A percentile compares a stretch with the other conserved stretches of the same genome.
Conservation (phyloP, 1,140 invertebrate genomes). For the Pseudomyrmex concolor region DNA sequence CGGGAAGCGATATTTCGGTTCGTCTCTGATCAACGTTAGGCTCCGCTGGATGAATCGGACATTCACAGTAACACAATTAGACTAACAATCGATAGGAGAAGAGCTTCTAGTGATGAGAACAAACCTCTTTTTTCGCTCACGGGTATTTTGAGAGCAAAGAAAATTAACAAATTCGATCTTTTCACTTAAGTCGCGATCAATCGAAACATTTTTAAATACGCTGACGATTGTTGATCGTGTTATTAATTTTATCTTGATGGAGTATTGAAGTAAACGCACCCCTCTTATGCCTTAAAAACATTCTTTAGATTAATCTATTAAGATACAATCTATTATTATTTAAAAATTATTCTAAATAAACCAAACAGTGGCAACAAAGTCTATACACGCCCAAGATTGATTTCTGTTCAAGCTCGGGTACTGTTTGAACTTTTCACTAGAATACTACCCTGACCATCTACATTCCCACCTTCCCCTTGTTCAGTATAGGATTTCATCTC, state of each 20-base stretch:
- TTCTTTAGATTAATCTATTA: neutral
- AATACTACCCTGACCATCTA: constrained; percentile 75
- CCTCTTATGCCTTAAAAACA: neutral
- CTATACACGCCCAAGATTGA: neutral
- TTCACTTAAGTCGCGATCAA: neutral
- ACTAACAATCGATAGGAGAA: constrained; percentile 83
- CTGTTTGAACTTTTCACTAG: constrained; percentile 80
- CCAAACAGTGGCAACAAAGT: neutral
- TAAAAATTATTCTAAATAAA: neutral
- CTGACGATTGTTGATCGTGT: neutral
- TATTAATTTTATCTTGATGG: neutral
- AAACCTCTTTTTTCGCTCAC: constrained; percentile 61
- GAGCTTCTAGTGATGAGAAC: constrained; percentile 78
- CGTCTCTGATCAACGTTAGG: constrained; percentile 69
- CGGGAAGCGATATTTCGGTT: constrained; percentile 77
- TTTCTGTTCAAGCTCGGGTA: constrained; percentile 74
- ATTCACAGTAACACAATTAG: constrained; percentile 85
- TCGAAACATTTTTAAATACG: neutral
- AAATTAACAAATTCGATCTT: neutral
- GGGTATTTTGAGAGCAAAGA: constrained; percentile 25
- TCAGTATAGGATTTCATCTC: constrained; percentile 84
- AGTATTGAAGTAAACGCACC: neutral
- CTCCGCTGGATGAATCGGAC: constrained; percentile 81
- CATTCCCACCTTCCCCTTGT: constrained; percentile 76
- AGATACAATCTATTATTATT: neutral